These are phyloP conservation scores for Sparus aurata DNA, from an alignment of 2,797 vertebrate species.

Conservation along the genomic window DNA sequence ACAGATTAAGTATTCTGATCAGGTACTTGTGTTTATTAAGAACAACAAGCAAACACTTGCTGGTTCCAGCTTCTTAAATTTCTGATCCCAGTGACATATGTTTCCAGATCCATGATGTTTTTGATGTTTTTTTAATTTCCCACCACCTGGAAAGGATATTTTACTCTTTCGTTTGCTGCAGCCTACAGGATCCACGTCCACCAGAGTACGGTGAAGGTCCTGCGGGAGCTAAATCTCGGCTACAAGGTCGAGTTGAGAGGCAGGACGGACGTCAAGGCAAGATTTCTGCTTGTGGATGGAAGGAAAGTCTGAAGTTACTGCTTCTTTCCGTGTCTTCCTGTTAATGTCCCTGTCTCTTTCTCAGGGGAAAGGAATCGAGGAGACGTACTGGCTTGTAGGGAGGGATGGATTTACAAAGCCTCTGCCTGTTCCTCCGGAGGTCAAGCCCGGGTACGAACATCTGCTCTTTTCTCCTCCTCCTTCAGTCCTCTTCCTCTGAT, in stretches of 20 bases:
- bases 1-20: too few species aligned
- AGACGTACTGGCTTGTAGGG: slow-evolving; percentile 93
- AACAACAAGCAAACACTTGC: too few species aligned
- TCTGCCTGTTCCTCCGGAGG: slow-evolving; percentile 88
- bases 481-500: too few species aligned
- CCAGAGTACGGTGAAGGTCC: slow-evolving; percentile 88
- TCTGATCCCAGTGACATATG: too few species aligned
- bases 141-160: too few species aligned
- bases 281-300: background rate
- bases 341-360: background rate
- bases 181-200: slow-evolving; percentile 94
- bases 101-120: too few species aligned
- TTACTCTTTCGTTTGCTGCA: slow-evolving; percentile 51
- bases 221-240: slow-evolving; percentile 86
- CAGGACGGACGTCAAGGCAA: slow-evolving; percentile 88
- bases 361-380: slow-evolving; percentile 91
- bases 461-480: background rate
- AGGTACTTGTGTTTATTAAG: too few species aligned
- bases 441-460: slow-evolving; percentile 83
- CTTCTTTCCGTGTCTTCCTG: background rate
- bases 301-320: background rate
- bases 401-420: slow-evolving; percentile 92
- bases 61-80: too few species aligned
- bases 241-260: slow-evolving; percentile 90
- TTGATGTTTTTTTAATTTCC: too few species aligned